Evolutionary conservation across 2,888 invertebrate genomes (phyloP).

Genomic region (Aphrophora alni): DNA sequence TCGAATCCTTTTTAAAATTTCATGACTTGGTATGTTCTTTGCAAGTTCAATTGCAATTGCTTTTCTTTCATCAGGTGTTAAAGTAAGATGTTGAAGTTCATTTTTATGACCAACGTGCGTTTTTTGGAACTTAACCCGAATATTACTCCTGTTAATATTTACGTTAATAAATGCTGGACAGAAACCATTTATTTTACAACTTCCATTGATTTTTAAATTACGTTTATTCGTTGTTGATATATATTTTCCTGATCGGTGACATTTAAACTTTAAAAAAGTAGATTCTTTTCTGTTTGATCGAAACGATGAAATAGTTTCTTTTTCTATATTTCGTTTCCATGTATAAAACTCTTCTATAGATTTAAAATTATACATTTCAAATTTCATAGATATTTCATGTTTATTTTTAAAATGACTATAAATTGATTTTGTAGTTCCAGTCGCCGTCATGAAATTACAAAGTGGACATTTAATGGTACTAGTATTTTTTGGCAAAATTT

Average conservation of each 20-base stretch:
- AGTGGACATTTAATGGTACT: neutral
- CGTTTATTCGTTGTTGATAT: constrained; percentile 14
- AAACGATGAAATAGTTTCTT: neutral
- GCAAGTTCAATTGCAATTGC: constrained; percentile 49
- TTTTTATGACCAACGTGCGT: constrained; percentile 51
- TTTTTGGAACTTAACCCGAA: constrained; percentile 38
- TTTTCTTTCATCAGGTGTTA: constrained; percentile 46
- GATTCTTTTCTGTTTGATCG: neutral
- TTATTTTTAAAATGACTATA: neutral
- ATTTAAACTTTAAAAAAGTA: constrained; percentile 15
- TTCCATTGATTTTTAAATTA: constrained; percentile 32
- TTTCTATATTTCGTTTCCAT: constrained; percentile 25
- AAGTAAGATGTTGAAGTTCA: constrained; percentile 47
- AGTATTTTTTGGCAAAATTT: neutral
- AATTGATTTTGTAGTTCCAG: neutral
- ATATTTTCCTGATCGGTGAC: constrained; percentile 31
- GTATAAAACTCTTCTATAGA: constrained; percentile 8
- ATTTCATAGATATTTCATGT: neutral
- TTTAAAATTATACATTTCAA: neutral
- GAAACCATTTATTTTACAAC: constrained; percentile 49
- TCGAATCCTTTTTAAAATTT: constrained; percentile 35
- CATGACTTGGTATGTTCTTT: constrained; percentile 49
- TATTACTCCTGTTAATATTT: constrained; percentile 39
- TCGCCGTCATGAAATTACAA: neutral
- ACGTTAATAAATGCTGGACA: constrained; percentile 49